A percentile compares a stretch with the other conserved stretches of the same genome.
phyloP scores from a whole-genome alignment of 2,113 vertebrate species.

The Anguilla rostrata region DNA sequence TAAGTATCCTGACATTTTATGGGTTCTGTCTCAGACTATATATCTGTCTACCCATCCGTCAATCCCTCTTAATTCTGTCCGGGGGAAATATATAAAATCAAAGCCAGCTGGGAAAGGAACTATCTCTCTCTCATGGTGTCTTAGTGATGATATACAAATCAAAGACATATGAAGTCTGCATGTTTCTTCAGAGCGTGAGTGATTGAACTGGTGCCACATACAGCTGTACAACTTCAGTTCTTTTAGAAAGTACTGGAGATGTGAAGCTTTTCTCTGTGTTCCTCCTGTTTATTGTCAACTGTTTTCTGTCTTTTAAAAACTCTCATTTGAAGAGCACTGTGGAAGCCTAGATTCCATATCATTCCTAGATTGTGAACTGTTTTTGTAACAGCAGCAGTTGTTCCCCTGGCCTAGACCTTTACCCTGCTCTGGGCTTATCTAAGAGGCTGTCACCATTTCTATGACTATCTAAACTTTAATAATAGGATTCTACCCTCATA shows the following conservation, averaged over 20 bases:
- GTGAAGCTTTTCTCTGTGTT: constrained; percentile 22
- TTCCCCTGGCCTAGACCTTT: background rate
- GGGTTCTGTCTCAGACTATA: constrained; percentile 43
- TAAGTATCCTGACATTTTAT: constrained; percentile 27
- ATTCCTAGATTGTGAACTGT: background rate
- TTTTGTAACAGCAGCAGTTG: background rate
- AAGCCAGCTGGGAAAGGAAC: constrained; percentile 42
- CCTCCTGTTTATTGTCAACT: constrained; percentile 4
- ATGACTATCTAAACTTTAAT: background rate
- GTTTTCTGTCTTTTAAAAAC: constrained; percentile 18
- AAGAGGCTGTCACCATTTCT: background rate
- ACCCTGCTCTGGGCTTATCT: background rate
- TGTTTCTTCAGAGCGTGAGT: constrained; percentile 37
- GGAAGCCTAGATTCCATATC: background rate
- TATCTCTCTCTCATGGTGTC: constrained; percentile 36
- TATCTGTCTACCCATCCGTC: constrained; percentile 49
- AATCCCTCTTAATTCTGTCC: constrained; percentile 43
- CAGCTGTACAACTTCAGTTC: constrained; percentile 22
- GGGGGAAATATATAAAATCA: constrained; percentile 48
- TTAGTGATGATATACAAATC: constrained; percentile 31
- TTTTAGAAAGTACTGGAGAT: constrained; percentile 32
- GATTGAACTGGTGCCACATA: constrained; percentile 39
- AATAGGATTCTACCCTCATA: background rate
- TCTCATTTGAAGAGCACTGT: background rate
- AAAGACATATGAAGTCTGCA: constrained; percentile 34